phyloP scores from a whole-genome alignment of 2,888 invertebrate genomes.

The Gymnoscelis rufifasciata region DNA sequence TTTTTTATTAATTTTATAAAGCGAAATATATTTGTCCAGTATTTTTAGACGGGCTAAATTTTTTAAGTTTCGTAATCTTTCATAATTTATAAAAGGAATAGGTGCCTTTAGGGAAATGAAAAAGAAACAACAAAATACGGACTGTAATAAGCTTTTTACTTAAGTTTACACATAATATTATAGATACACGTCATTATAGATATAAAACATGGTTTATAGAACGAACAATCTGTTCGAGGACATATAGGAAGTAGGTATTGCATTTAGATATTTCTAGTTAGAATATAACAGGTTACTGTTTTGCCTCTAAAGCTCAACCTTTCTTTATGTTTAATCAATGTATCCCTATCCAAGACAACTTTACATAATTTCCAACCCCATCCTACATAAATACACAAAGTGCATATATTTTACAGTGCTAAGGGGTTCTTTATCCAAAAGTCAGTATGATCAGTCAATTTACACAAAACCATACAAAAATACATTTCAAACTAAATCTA shows the following conservation, averaged over 20 bases:
- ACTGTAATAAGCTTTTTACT: slow-evolving; percentile 74
- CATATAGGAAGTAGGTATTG: slow-evolving; percentile 9
- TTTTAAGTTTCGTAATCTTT: too few species aligned
- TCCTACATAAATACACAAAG: slow-evolving; percentile 55
- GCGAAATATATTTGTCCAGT: too few species aligned
- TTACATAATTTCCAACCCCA: slow-evolving; percentile 32
- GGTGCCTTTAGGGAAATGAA: too few species aligned
- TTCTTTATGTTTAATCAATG: slow-evolving; percentile 28
- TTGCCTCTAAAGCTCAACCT: slow-evolving; percentile 57
- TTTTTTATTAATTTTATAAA: too few species aligned
- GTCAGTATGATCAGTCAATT: slow-evolving; percentile 13
- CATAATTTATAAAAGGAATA: too few species aligned
- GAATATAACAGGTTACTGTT: slow-evolving; percentile 24
- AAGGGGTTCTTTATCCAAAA: slow-evolving; percentile 27
- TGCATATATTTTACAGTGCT: slow-evolving; percentile 66
- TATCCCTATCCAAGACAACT: slow-evolving; percentile 52
- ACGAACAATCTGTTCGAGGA: slow-evolving; percentile 6
- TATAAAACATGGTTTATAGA: slow-evolving; percentile 21
- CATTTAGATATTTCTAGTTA: slow-evolving; percentile 2
- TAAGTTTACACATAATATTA: slow-evolving; percentile 63
- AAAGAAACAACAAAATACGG: slow-evolving; percentile 54
- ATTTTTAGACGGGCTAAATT: too few species aligned
- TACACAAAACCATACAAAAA: slow-evolving; percentile 17
- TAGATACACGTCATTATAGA: slow-evolving; percentile 38
- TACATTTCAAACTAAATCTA: slow-evolving; percentile 24